Base-by-base conservation (phyloP, 23 tunicate genomes). In the Styela plicata region DNA sequence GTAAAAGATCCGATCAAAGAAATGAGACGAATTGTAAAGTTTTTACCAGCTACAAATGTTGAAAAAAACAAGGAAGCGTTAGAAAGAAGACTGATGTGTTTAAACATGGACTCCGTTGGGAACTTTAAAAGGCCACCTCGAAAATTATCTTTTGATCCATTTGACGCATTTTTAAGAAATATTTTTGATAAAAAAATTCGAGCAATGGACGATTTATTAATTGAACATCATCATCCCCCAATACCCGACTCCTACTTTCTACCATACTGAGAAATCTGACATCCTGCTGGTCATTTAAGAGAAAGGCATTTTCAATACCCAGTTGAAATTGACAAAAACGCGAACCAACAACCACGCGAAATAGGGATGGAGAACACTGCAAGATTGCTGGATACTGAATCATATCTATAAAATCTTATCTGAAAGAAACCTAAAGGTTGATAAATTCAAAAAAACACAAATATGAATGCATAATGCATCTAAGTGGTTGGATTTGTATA, bases 51-150 rank as follows among this genome's bases (percentile, higher is more conserved):
- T 13, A 19, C 23, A 34, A 67, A 18, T 29, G 71, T 67, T 27
- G 57, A 13, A 44, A 16, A 64, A 26, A 19, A 30, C 0, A n/a
- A 1, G 0, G 78, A 73, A 30, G 20, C 1, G 0, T 33, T 73
- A 16, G 78, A 73, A 33, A 24, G 31, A 63, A 34, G 44, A 33
- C 44, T 73, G 63, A 73, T 73, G 57, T 73, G 78, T 30, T 22
- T 73, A 63, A 24, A 30, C 27, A 17, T 30, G 0, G 78, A 73
- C 26, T 1, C 18, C 19, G 44, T 33, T 0, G 78, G 78, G 26
- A 73, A 33, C 26, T 73, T 73, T 1, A 73, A 73, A 26, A 64
- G 78, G 0, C 36, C 36, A 35, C 44, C 78, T 0, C 29, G 2
- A 33, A 1, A 73, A 23, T 22, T 73, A 63, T 22, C 23, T 26